Evolutionary conservation across 2,113 vertebrate species (phyloP), one percentile per base, ranked within the genome.

Genomic region (Erinaceus europaeus): DNA sequence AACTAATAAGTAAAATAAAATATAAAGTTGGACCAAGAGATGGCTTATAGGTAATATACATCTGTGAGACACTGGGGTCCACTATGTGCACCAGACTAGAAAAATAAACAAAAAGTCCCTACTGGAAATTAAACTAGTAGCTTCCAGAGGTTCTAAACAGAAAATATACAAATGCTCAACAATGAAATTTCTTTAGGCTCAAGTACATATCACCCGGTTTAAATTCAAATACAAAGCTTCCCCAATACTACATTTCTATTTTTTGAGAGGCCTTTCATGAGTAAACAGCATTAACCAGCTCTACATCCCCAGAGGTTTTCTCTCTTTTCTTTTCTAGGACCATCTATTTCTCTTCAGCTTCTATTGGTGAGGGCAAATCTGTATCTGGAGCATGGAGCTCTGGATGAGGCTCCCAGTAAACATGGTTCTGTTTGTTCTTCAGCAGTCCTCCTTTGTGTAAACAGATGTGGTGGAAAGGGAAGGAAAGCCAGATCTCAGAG

Each of bases 391-490:
- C 61, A 77, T 74, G 40, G n/a, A 81, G 69, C 65, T n/a, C 12
- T 6, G 76, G 36, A 17, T 90, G 87, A 74, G 89, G 84, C 61
- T 77, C 25, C 29, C 36, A 89, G 87, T 90, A 89, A 93, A 91
- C 89, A 93, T 3, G 65, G 74, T 69, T 93, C 73, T 91, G 88
- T 91, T 95, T 95, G 93, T 93, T 86, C 78, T 89, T 72, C 73
- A 78, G 65, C 52, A 36, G 68, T 73, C 52, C 38, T 94, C 65
- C 86, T 94, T 82, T 87, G 88, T 91, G 80, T 95, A 94, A 95
- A 93, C 78, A 91, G 84, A 94, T 83, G 89, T 80, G 90, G 78
- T 94, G 68, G 78, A 90, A 89, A 93, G 85, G 80, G 77, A 95
- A 90, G 93, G 80, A 64, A 65, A 71, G 86, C 64, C 91, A 89